Base-by-base conservation (phyloP, 2,888 invertebrate species). In the Poecilobothrus nobilitatus region DNA sequence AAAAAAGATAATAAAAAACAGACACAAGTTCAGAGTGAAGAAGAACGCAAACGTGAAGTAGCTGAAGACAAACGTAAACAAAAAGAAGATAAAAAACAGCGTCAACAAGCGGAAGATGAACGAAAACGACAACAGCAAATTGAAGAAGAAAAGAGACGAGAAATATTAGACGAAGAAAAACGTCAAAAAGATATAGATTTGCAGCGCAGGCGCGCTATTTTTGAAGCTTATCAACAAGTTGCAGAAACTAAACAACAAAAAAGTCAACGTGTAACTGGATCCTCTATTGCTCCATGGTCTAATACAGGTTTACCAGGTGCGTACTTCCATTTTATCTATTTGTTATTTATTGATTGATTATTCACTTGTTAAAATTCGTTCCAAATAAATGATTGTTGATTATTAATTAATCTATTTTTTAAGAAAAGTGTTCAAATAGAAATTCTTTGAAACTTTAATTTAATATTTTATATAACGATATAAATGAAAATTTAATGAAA, bases 251-350 rank as follows among this genome's bases (percentile, higher is more conserved):
- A 15, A 62, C 70, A 68, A 63, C 65, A 18, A 75, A 72, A 76
- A 33, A 73, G 73, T 41, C 72, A 72, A 67, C 75, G 74, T 21
- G 67, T 74, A 33, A 18, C 37, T 12, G 8, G 37, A 10, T 73
- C 77, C 3, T 81, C 81, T 0, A 71, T 81, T 61, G 82, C 82
- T 0, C 82, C 81, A 1, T 82, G 81, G 82, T 80, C 80, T 0
- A 73, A 71, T 12, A 72, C 72, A 1, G 71, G 69, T 8, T 63
- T 73, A 7, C 68, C 74, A 10, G 70, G 70, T 10, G 64, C 2
- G 7, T 41, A 8, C 7, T 15, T 41, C n/a, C n/a, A n/a, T n/a
- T n/a, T n/a, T n/a, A n/a, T n/a, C n/a, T n/a, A n/a, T 27, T 27
- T 27, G 27, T n/a, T n/a, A n/a, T n/a, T n/a, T 27, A 27, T 27